Base-by-base conservation (phyloP, 2,888 invertebrate genomes). In the Antheraea yamamai region DNA sequence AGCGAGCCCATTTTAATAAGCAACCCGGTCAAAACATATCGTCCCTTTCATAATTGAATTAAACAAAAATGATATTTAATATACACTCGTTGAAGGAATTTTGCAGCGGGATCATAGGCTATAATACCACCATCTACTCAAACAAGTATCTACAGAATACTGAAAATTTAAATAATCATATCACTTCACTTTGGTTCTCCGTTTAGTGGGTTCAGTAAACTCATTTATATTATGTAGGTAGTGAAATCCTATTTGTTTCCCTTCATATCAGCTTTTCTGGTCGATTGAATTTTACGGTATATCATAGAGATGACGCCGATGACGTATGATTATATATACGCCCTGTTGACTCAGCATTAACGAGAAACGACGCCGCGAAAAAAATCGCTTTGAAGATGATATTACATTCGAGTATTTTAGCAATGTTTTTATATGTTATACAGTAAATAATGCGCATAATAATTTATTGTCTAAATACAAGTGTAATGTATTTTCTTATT, bases 221-320 rank as follows among this genome's bases (percentile, higher is more conserved):
- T 30, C 64, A 66, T 66, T 30, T 26, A 70, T 6, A 39, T 35
- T 20, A 70, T 35, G 39, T 39, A 30, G n/a, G 70, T 47, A 58
- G 26, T 20, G n/a, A 78, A 79, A 82, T 78, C 79, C 78, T 78
- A 78, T 82, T 84, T 86, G 82, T 84, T 83, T 83, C 78, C 76
- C 80, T 80, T 78, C 83, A 80, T 87, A 88, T 87, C 87, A 79
- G 82, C 76, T 77, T 78, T 86, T 84, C 86, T 84, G 81, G 83
- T 68, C 80, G 84, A 86, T 81, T 85, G 84, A 79, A 81, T 82
- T 89, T 89, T 87, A 88, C 85, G 82, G 83, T 81, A 84, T 81
- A 82, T 82, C 82, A 83, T 82, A 81, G 77, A 78, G 76, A 73
- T 39, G 78, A 72, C 73, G 58, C 72, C 76, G 79, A 77, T 81